phyloP scores from a whole-genome alignment of 2,113 vertebrate genomes.

The Ornithorhynchus anatinus region DNA sequence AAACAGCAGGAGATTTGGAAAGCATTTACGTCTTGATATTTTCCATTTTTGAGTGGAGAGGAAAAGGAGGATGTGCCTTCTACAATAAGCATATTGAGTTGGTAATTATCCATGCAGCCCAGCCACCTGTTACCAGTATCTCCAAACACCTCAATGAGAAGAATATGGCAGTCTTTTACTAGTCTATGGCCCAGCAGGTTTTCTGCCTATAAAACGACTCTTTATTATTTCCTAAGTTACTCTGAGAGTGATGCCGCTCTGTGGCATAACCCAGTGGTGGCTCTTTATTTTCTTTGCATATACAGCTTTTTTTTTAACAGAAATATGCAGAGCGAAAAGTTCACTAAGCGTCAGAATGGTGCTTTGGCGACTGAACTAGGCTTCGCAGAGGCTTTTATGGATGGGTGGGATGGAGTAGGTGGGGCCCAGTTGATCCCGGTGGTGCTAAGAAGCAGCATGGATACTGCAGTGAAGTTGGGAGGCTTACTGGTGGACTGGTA shows the following conservation, averaged over 20 bases:
- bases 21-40: not conserved
- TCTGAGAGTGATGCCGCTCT: conserved; percentile 31
- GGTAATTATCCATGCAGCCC: not conserved
- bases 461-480: no score
- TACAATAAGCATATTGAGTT: not conserved
- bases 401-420: no score
- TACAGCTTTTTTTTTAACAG: not conserved
- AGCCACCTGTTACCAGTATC: not conserved
- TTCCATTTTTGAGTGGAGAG: accelerated
- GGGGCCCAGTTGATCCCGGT: no score
- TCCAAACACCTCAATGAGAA: conserved; percentile 23
- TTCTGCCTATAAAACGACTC: conserved; percentile 48
- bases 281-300: not conserved
- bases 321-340: no score
- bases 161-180: conserved; percentile 41
- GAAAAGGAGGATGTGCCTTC: not conserved
- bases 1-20: not conserved
- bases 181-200: not conserved
- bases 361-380: no score
- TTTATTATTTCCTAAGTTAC: conserved; percentile 49
- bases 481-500: no score
- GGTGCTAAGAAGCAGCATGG: no score
- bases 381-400: no score
- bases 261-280: not conserved
- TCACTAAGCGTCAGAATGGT: no score